These are phyloP conservation scores for Spisula subtruncata DNA, from an alignment of 2,888 invertebrate species.

Conservation along the genomic window DNA sequence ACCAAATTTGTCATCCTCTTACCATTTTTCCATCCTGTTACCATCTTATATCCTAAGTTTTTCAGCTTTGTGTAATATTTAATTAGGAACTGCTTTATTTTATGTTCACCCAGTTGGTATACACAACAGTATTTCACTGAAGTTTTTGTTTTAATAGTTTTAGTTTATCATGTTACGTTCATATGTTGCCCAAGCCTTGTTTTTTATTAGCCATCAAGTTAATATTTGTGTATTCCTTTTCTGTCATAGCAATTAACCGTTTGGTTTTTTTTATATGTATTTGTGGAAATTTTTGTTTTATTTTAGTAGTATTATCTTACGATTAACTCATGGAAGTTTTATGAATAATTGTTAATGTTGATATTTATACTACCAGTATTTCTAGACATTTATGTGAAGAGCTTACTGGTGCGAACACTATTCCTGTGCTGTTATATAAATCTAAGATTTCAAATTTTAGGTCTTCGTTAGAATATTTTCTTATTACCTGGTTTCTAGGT, in stretches of 20 bases:
- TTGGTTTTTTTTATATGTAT: no score
- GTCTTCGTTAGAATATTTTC: not conserved
- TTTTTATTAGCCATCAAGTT: no score
- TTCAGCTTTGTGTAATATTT: no score
- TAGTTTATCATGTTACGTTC: not conserved
- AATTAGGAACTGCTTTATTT: no score
- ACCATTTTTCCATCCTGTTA: no score
- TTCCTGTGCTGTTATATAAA: not conserved
- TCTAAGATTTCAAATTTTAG: not conserved
- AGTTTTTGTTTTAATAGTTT: no score
- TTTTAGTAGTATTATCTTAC: not conserved
- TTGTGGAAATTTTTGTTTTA: not conserved
- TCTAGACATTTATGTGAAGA: not conserved
- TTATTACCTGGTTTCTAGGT: no score
- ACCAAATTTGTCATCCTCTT: no score
- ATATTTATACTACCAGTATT: not conserved
- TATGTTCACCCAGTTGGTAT: no score
- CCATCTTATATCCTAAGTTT: no score
- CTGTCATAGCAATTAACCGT: not conserved
- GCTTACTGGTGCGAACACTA: not conserved
- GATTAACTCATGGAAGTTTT: not conserved
- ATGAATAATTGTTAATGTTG: slow-evolving; percentile 10
- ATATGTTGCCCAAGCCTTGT: not conserved
- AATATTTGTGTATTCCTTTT: not conserved
- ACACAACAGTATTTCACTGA: no score